Evolutionary conservation across 2,797 vertebrate genomes (phyloP), one percentile per base, ranked within the genome.

Genomic region (Sebastolobus alascanus): DNA sequence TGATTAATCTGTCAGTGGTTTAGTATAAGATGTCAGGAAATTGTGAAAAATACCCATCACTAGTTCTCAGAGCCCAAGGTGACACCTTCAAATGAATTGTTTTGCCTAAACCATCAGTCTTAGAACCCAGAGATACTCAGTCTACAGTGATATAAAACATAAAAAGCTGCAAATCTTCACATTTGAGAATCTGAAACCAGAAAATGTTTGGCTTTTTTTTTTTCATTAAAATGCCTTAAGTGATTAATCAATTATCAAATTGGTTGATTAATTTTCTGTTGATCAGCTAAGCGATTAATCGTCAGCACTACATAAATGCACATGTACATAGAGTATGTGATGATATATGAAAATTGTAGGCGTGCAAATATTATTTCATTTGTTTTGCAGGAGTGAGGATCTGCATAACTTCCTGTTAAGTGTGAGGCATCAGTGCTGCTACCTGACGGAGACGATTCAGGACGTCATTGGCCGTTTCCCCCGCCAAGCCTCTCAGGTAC

Each of bases 371-470:
- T 64, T 1, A 12, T n/a, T n/a, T 14, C 1, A 43, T 33, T 25
- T 18, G 14, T 56, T 55, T 79, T 76, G 38, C 91, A 98, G 97
- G 87, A 95, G 90, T 84, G 97, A 98, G 84, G 97, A 99, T 64
- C 94, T 98, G 68, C 94, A 95, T 35, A 96, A 86, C 81, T 97
- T 97, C 90, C 96, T 99, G 86, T 90, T 97, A 73, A 97, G 96
- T 82, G 67, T 99, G 89, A 96, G 92, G 82, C 96, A 96, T 60
- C 97, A 99, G 50, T 98, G 97, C 89, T 93, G 79, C 85, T 96
- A 96, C 82, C 93, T 99, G 92, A 97, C 94, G 0, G 86, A 96
- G 87, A 90, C 89, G 1, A 90, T 98, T 60, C 96, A 97, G 84
- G 96, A 96, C 18, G 71, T 96, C 82, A 93, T 96, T 88, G 86